These are phyloP conservation scores for Watersipora subatra DNA, from an alignment of 1,140 invertebrate genomes.

Conservation along the genomic window DNA sequence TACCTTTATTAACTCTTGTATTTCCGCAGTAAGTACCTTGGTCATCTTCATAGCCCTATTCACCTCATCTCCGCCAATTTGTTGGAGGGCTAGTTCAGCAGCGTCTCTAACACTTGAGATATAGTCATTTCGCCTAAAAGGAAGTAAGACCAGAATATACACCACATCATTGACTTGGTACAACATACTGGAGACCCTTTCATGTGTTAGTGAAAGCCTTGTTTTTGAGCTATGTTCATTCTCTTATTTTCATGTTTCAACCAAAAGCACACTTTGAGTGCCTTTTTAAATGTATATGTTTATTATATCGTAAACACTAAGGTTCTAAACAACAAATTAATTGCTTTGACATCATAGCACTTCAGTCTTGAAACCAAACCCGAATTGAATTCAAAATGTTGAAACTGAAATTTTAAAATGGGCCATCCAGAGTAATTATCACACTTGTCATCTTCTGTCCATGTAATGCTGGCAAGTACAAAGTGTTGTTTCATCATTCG, in stretches of 20 bases:
- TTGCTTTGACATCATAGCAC: too few species aligned
- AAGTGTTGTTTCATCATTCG: too few species aligned
- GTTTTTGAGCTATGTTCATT: background rate
- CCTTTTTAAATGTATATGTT: background rate
- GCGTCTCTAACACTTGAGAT: slow-evolving; percentile 4
- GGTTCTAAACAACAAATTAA: too few species aligned
- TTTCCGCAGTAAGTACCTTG: slow-evolving; percentile 19
- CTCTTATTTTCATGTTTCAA: background rate
- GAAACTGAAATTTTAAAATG: too few species aligned
- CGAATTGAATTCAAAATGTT: too few species aligned
- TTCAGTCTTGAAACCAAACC: too few species aligned
- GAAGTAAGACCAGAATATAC: too few species aligned
- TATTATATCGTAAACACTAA: background rate
- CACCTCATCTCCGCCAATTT: slow-evolving; percentile 5
- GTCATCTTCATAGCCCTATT: slow-evolving; percentile 18
- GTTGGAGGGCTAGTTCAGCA: slow-evolving; percentile 1
- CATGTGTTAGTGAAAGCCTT: background rate
- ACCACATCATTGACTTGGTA: background rate
- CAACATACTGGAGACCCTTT: background rate
- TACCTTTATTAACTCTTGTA: slow-evolving; percentile 11
- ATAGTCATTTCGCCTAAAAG: slow-evolving; percentile 8
- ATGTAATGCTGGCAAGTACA: too few species aligned
- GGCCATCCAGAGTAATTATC: too few species aligned
- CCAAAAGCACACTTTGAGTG: background rate
- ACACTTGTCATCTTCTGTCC: too few species aligned